Evolutionary conservation across 2,113 vertebrate species (phyloP).

Genomic region (Spilogale gracilis): DNA sequence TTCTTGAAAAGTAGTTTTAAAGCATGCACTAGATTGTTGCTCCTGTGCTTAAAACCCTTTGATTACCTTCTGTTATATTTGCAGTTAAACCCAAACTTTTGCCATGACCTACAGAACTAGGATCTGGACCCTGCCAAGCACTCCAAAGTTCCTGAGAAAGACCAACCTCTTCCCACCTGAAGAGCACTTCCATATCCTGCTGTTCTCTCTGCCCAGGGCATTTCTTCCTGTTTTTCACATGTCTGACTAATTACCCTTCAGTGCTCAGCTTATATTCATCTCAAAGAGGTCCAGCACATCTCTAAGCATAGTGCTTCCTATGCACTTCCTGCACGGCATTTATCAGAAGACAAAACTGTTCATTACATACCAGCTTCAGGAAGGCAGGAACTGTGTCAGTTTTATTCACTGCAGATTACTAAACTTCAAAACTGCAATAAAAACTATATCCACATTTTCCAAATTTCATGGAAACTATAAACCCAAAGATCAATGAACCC

Average conservation of each 20-base stretch:
- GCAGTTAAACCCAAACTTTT: not conserved
- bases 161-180: not conserved
- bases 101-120: not conserved
- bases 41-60: not conserved
- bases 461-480: constrained; percentile 22
- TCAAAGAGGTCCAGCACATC: not conserved
- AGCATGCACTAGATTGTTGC: not conserved
- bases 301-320: not conserved
- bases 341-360: not conserved
- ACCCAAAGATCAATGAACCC: not conserved
- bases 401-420: not conserved
- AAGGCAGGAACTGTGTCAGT: not conserved
- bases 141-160: not conserved
- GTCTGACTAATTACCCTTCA: not conserved
- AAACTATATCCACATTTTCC: not conserved
- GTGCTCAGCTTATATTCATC: not conserved
- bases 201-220: not conserved
- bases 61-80: not conserved
- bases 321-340: not conserved
- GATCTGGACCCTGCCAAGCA: not conserved
- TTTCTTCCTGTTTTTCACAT: not conserved
- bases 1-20: not conserved
- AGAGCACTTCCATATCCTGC: not conserved
- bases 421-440: not conserved
- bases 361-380: not conserved